These are phyloP conservation scores for Dinocampus coccinellae DNA, from an alignment of 2,888 invertebrate species.

Conservation along the genomic window DNA sequence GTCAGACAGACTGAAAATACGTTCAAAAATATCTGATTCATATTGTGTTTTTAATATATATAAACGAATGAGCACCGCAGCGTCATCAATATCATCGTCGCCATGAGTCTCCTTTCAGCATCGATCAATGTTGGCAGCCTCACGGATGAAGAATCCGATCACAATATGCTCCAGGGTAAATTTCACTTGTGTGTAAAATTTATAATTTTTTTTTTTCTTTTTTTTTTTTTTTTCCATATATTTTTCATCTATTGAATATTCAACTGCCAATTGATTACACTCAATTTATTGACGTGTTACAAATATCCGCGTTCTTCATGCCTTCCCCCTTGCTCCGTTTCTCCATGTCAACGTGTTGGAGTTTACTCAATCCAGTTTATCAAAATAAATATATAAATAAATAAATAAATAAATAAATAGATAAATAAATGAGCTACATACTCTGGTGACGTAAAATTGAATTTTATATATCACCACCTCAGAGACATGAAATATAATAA, in stretches of 20 bases:
- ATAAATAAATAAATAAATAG: background rate
- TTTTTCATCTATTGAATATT: background rate
- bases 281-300: background rate
- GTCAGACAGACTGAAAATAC: conserved; percentile 16
- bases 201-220: background rate
- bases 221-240: background rate
- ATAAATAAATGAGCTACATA: no score
- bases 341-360: background rate
- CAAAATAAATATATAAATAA: background rate
- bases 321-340: background rate
- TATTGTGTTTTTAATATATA: conserved; percentile 9
- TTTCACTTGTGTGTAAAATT: conserved; percentile 37
- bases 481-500: no score
- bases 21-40: conserved; percentile 20
- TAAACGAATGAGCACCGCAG: background rate
- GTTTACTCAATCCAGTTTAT: background rate
- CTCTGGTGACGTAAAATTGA: no score
- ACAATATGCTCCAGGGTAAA: conserved; percentile 70
- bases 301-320: background rate
- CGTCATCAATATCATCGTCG: background rate
- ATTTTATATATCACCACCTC: no score
- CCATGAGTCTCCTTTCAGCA: conserved; percentile 64
- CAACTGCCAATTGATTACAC: no score
- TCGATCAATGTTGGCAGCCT: conserved; percentile 60
- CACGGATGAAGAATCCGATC: conserved; percentile 66